Evolutionary conservation across 2,888 invertebrate genomes (phyloP).

Genomic region (Terebella lapidaria): DNA sequence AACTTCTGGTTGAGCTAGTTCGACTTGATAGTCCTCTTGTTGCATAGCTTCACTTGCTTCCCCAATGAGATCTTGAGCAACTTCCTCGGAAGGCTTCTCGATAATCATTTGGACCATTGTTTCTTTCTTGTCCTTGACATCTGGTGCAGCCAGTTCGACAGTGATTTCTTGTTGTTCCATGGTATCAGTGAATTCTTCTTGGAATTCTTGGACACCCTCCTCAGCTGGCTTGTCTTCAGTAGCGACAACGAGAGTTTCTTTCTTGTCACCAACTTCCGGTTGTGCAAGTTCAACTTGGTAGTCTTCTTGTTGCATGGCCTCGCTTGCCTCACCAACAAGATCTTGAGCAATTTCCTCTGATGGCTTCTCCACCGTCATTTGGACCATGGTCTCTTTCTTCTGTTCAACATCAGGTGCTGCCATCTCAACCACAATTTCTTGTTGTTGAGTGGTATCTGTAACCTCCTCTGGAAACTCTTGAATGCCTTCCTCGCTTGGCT

Average conservation of each 20-base stretch:
- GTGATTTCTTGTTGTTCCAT: constrained; percentile 8
- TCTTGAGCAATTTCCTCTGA: constrained; percentile 2
- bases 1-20: constrained; percentile 5
- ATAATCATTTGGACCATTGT: neutral
- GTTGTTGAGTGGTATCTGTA: constrained; percentile 9
- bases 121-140: constrained; percentile 6
- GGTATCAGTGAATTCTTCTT: constrained; percentile 9
- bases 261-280: constrained; percentile 2
- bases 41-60: constrained; percentile 5
- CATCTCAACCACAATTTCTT: constrained; percentile 15
- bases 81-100: constrained; percentile 4
- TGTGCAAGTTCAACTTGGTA: constrained; percentile 6
- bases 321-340: constrained; percentile 2
- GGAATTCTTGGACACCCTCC: neutral
- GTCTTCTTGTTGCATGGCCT: constrained; percentile 8
- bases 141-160: constrained; percentile 7
- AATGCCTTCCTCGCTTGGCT: constrained; percentile 7
- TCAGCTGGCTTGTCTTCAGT: constrained; percentile 3
- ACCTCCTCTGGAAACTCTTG: constrained; percentile 11
- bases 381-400: constrained; percentile 3
- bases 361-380: constrained; percentile 4
- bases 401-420: constrained; percentile 6
- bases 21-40: constrained; percentile 6
- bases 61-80: constrained; percentile 26
- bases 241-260: constrained; percentile 8